Evolutionary conservation across 2,113 vertebrate species (phyloP), one percentile per base, ranked within the genome.

Genomic region (Ctenomys sociabilis): DNA sequence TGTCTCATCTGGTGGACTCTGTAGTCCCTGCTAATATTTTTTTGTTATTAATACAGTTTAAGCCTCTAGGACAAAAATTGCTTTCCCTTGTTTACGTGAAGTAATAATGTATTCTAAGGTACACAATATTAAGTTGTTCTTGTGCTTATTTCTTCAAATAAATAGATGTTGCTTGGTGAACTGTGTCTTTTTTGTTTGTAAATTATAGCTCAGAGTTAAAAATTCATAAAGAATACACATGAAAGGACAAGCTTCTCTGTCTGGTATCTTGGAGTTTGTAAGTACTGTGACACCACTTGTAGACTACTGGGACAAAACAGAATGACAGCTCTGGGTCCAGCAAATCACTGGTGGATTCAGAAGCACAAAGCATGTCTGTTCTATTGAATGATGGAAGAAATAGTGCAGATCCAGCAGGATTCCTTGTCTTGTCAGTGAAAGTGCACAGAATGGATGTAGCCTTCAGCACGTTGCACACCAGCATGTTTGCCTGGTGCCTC

Each of bases 121-220:
- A 61, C 12, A 77, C 68, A 37, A 9, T 4, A 45, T 35, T 87
- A 72, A 90, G 73, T 81, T 94, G 40, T 54, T 68, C 32, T 91
- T 63, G 17, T 91, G 37, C 91, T 93, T 95, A n/a, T 59, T 85
- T 91, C 85, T 72, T 88, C n/a, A 88, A 64, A 57, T 68, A 88
- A 72, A 64, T 57, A n/a, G 43, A 21, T 59, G 8, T 89, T 40
- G 84, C 80, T 95, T 94, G 49, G 68, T 89, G 35, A 88, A 37
- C 40, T 59, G n/a, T 57, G 35, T 54, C 19, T 72, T 4, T 68
- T 7, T 68, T 73, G 16, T 82, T 49, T 54, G 0, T n/a, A 66
- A 95, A 75, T 68, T 22, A 57, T 80, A 57, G 19, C 54, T 70
- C 37, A 28, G 49, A 81, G 40, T 59, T 95, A 83, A 92, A 81